A percentile compares a stretch with the other conserved stretches of the same genome.
These are phyloP conservation scores for Protomyctophum bolini DNA, from an alignment of 2,113 vertebrate species.

Conservation along the genomic window DNA sequence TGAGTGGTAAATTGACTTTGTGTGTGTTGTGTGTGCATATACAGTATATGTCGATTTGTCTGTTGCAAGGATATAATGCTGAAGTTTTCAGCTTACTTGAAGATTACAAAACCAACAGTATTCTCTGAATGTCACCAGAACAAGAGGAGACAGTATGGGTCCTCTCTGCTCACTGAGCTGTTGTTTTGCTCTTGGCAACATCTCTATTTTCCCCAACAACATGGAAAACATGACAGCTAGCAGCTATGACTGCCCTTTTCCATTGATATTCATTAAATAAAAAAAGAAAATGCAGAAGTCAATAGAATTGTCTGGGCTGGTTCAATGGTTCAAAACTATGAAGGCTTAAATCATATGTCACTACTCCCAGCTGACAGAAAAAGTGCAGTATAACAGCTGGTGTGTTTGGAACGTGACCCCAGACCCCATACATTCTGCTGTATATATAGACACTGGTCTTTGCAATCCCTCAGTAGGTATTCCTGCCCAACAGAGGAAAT, in stretches of 20 bases:
- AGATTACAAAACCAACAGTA: slow-evolving; percentile 34
- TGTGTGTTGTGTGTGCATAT: slow-evolving; percentile 29
- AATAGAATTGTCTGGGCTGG: background rate
- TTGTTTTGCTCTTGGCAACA: slow-evolving; percentile 8
- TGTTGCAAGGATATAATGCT: slow-evolving; percentile 22
- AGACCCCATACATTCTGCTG: slow-evolving; percentile 41
- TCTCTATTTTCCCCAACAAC: background rate
- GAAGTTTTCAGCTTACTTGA: slow-evolving; percentile 35
- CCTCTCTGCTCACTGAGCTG: background rate
- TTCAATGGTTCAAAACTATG: background rate
- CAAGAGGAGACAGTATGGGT: too few species aligned
- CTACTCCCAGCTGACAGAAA: slow-evolving; percentile 10
- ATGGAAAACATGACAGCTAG: background rate
- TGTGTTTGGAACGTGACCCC: slow-evolving; percentile 21
- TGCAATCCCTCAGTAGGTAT: slow-evolving; percentile 38
- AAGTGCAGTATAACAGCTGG: slow-evolving; percentile 47
- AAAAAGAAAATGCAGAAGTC: background rate
- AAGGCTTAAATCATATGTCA: slow-evolving; percentile 7
- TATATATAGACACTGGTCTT: slow-evolving; percentile 61
- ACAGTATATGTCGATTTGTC: slow-evolving; percentile 31
- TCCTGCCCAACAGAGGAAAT: slow-evolving; percentile 50
- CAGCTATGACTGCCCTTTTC: background rate
- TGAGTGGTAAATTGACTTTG: slow-evolving; percentile 59
- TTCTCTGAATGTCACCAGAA: slow-evolving; percentile 2
- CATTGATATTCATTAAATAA: background rate